Conservation (phyloP, 2,888 invertebrate species). For the Entomobrya proxima region DNA sequence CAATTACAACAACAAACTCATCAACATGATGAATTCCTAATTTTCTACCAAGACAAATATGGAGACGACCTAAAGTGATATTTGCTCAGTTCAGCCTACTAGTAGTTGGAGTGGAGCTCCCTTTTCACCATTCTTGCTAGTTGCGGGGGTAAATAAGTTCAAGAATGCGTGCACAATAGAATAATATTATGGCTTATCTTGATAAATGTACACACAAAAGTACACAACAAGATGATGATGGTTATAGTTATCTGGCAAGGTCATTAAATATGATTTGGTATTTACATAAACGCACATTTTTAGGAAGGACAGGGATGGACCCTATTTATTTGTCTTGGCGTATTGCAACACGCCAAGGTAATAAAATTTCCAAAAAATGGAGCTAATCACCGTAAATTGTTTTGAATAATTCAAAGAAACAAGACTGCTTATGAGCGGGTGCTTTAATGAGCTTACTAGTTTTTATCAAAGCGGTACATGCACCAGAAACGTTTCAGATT, state of each 20-base stretch:
- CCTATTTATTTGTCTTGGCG: neutral
- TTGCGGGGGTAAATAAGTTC: neutral
- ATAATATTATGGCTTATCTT: constrained; percentile 17
- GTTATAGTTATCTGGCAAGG: constrained; percentile 3
- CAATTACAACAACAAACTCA: constrained; percentile 11
- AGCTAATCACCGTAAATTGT: constrained; percentile 19
- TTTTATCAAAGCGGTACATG: constrained; percentile 7
- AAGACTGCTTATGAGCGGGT: neutral
- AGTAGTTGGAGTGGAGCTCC: neutral
- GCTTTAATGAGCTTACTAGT: constrained; percentile 10
- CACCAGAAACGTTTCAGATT: neutral
- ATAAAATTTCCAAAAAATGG: neutral
- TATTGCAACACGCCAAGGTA: neutral
- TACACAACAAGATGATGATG: neutral
- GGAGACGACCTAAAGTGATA: constrained; percentile 24
- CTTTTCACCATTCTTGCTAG: neutral
- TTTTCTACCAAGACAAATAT: constrained; percentile 49
- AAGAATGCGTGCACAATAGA: neutral
- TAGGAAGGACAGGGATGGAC: constrained; percentile 19
- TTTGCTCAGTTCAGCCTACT: neutral
- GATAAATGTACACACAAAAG: neutral
- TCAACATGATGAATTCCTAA: constrained; percentile 19
- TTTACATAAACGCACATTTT: constrained; percentile 16
- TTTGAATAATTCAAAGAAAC: neutral
- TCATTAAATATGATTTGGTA: constrained; percentile 4